Base-by-base conservation (phyloP, 1,140 invertebrate species). In the Portunus trituberculatus region DNA sequence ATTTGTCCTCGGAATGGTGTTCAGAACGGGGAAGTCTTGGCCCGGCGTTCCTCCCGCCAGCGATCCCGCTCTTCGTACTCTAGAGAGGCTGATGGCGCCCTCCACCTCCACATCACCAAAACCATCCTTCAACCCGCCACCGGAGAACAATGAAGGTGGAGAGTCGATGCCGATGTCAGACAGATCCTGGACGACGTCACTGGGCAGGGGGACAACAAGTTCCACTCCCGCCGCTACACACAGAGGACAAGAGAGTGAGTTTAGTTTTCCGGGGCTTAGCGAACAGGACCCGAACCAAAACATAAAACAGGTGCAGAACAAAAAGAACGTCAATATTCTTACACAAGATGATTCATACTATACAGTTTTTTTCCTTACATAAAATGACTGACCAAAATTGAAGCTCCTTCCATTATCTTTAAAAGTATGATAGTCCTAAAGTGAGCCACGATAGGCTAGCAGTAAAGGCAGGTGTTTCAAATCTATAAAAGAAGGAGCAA, bases 1-100 rank as follows among this genome's bases (percentile, higher is more conserved):
- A 95, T 97, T 97, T n/a, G 98, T 99, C 31, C 98, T 97, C 0
- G 98, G 98, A 4, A 98, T 98, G 14, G 97, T 96, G 96, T 98
- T 98, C 97, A 98, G 98, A 59, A 98, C 97, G 0, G 98, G 98
- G 97, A 98, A 98, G 97, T 98, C 98, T 0, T 98, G 97, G 14
- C 98, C 98, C 0, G 98, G 97, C 2, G 97, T 97, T 46, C 98
- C 98, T 0, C 92, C 94, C 0, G 82, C 90, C 29, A 94, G 59
- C 39, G 93, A 59, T 14, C 93, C 32, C 4, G 93, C 31, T 0
- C 45, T 28, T 7, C 93, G 52, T 4, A 48, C 28, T 29, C 84
- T n/a, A 25, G 31, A 45, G 39, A 94, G 67, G 29, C n/a, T 90
- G 59, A 94, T 84, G 67, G 93, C 93, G 28, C 93, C 93, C 25